Evolutionary conservation across 2,797 vertebrate species (phyloP), one percentile per base, ranked within the genome.

Genomic region (Bothrops alternatus): DNA sequence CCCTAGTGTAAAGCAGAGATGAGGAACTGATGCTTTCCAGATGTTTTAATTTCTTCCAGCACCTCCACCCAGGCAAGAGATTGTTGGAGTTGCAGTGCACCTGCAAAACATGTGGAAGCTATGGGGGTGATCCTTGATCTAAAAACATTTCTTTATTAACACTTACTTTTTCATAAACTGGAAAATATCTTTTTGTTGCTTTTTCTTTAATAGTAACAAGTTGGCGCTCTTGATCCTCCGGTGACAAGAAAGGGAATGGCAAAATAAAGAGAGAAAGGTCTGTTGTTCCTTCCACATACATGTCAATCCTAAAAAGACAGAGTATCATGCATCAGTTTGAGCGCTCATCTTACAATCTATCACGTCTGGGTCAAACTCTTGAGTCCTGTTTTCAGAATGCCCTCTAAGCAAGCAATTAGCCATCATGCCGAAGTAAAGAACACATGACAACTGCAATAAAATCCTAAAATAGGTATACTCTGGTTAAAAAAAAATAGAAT

Each of bases 151-250:
- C 18, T 78, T 78, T 78, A 86, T 18, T 57, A 37, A 89, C 73
- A 93, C 88, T 65, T 91, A 97, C 96, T 28, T 96, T 97, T 92
- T 97, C 96, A 92, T 94, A 97, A 37, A 13, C 96, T 8, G 95
- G 93, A 6, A 96, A 56, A 65, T 96, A 97, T 73, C 94, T 94
- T 25, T 92, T 94, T 28, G 65, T 92, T 78, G 69, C 32, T 73
- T 0, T 96, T 2, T 96, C 93, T 87, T 60, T 90, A 69, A 93
- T n/a, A 63, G 53, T 3, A 8, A 89, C 13, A 3, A 93, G 6
- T 65, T 95, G 94, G 53, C 86, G 89, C 20, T 90, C 93, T 87
- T 96, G 93, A 28, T 97, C n/a, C 8, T 89, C 89, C 0, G 91
- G 58, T 12, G 86, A 89, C 58, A 57, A 7, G 1, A 93, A 0